These are phyloP conservation scores for Oeneis ivallda DNA, from an alignment of 2,888 invertebrate species.

Conservation along the genomic window DNA sequence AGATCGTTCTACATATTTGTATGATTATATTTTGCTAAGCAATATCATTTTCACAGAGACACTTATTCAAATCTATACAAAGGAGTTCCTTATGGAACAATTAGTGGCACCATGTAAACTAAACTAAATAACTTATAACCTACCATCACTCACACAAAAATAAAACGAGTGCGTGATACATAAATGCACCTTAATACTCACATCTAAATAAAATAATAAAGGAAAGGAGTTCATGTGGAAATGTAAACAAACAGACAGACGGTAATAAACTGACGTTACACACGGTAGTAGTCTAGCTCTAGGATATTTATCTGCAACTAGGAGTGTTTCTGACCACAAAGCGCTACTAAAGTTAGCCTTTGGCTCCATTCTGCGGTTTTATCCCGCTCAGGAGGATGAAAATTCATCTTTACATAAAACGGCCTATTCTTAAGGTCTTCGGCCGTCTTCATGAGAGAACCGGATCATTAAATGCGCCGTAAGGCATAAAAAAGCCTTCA, in stretches of 20 bases:
- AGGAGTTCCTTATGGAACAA: no score
- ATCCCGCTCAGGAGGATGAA: conserved; percentile 37
- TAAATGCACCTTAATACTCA: neutral
- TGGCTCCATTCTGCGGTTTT: conserved; percentile 41
- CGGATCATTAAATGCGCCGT: conserved; percentile 30
- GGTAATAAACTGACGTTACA: conserved; percentile 42
- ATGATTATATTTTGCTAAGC: no score
- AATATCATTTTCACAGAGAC: no score
- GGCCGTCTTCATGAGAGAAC: conserved; percentile 27
- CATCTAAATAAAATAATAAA: conserved; percentile 11
- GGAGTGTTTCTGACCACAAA: conserved; percentile 39
- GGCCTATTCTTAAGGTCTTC: conserved; percentile 36
- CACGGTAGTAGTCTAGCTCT: conserved; percentile 27
- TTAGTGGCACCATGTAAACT: neutral
- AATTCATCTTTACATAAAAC: conserved; percentile 39
- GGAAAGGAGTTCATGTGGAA: neutral
- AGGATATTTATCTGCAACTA: conserved; percentile 36
- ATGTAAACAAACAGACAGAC: conserved; percentile 35
- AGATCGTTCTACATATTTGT: no score
- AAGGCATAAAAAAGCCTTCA: conserved; percentile 24
- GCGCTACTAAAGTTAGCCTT: conserved; percentile 40
- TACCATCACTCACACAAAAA: neutral
- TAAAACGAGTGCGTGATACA: neutral
- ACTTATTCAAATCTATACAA: no score
- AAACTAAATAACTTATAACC: neutral